Conservation (phyloP, 2,113 vertebrate species). For the Nyctibius bracteatus region DNA sequence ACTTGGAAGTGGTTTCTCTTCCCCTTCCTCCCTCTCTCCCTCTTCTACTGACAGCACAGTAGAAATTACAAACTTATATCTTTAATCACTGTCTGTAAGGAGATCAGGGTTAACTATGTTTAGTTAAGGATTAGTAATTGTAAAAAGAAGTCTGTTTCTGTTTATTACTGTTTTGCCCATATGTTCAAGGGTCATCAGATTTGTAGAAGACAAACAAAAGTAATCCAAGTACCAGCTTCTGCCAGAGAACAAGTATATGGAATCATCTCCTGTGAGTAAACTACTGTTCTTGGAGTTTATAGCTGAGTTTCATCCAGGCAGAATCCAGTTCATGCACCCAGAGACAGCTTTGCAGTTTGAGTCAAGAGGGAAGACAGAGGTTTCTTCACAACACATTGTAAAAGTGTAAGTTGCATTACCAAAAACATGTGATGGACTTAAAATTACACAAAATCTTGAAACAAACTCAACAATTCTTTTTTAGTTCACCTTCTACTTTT, state of each 20-base stretch:
- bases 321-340: neutral
- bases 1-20: neutral
- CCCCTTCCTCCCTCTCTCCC: accelerated
- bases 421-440: neutral
- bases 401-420: neutral
- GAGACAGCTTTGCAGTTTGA: neutral
- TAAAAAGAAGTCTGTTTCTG: neutral
- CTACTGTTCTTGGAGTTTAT: neutral
- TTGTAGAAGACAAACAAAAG: neutral
- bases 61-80: neutral
- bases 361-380: neutral
- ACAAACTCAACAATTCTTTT: neutral
- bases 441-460: neutral
- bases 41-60: neutral
- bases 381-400: neutral
- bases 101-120: neutral
- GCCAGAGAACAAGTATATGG: neutral
- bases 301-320: neutral
- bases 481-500: neutral
- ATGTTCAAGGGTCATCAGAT: neutral
- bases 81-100: neutral
- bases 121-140: neutral
- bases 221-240: neutral
- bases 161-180: neutral
- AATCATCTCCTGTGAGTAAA: neutral